Evolutionary conservation across 1,140 invertebrate genomes (phyloP).

Genomic region (Andrena cerasifolii): DNA sequence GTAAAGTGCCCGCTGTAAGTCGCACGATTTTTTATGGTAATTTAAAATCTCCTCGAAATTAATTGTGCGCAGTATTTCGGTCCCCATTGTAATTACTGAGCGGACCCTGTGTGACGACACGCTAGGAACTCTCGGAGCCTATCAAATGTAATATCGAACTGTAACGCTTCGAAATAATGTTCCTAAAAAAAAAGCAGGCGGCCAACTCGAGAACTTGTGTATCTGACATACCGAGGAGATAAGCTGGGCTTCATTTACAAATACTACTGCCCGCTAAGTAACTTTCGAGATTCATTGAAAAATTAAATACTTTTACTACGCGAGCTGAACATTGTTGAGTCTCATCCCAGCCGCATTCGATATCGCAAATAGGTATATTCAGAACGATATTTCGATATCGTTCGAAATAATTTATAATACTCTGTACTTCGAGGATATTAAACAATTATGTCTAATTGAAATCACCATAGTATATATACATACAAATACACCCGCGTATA

Average conservation of each 20-base stretch:
- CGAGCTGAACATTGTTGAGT: neutral
- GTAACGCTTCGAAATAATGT: slow-evolving; percentile 13
- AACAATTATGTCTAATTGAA: neutral
- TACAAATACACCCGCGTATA: no score
- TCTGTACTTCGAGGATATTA: neutral
- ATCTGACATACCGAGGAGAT: neutral
- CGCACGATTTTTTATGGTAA: neutral
- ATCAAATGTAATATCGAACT: slow-evolving; percentile 16
- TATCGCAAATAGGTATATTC: neutral
- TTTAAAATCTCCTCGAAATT: slow-evolving; percentile 13
- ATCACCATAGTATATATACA: neutral
- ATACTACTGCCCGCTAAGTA: slow-evolving; percentile 23
- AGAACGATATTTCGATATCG: neutral
- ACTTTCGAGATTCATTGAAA: slow-evolving; percentile 14
- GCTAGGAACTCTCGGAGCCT: slow-evolving; percentile 32
- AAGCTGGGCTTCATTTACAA: slow-evolving; percentile 23
- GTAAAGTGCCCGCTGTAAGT: neutral
- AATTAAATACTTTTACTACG: slow-evolving; percentile 8
- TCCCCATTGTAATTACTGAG: neutral
- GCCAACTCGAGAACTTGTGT: slow-evolving; percentile 29
- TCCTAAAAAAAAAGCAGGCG: slow-evolving; percentile 42
- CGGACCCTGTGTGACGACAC: slow-evolving; percentile 22
- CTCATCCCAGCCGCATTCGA: neutral
- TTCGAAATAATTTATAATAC: neutral
- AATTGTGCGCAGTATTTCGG: slow-evolving; percentile 28